Conservation (phyloP, 2,888 invertebrate genomes). For the Glaucopsyche alexis region DNA sequence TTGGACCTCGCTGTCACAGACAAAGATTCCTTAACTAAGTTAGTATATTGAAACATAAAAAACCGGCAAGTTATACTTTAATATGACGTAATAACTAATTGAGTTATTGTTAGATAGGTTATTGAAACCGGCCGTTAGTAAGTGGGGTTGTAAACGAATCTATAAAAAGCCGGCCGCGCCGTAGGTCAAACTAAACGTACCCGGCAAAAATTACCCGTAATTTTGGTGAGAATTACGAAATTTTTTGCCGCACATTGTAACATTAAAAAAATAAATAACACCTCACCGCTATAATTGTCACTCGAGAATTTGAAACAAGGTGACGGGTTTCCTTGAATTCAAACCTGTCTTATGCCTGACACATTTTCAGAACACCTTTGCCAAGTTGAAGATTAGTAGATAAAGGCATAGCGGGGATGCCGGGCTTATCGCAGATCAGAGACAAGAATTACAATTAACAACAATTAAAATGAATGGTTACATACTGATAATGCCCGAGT, state of each 20-base stretch:
- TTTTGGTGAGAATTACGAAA: background rate
- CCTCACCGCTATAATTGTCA: background rate
- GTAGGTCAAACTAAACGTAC: background rate
- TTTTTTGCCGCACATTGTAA: background rate
- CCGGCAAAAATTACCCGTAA: background rate
- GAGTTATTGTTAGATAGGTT: no score
- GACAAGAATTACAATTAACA: slow-evolving; percentile 6
- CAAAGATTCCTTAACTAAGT: no score
- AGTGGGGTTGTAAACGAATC: background rate
- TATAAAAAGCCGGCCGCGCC: background rate
- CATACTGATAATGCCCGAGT: background rate
- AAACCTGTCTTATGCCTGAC: background rate
- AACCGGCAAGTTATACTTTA: no score
- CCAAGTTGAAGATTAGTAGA: background rate
- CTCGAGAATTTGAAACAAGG: no score
- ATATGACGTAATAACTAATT: no score
- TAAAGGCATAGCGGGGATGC: background rate
- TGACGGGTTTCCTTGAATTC: background rate
- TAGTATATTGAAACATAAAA: no score
- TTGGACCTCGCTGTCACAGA: no score
- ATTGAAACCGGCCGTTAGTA: no score
- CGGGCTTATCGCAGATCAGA: background rate
- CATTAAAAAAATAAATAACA: slow-evolving; percentile 3
- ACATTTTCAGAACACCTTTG: slow-evolving; percentile 3
- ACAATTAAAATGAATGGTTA: background rate